phyloP scores from a whole-genome alignment of 1,140 invertebrate genomes.

The Euwallacea similis region DNA sequence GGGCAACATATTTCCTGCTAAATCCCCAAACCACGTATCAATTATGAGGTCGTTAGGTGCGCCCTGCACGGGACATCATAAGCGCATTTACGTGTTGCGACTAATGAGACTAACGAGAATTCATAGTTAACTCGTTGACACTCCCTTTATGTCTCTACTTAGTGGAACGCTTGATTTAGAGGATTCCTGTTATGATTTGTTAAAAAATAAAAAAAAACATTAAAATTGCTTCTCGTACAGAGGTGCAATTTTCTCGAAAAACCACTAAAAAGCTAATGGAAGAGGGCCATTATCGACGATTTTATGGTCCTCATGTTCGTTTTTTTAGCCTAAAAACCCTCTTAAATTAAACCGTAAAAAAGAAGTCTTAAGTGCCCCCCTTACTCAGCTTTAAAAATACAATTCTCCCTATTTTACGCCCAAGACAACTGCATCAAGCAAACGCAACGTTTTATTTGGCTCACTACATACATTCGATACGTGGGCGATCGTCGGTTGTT shows the following conservation, averaged over 20 bases:
- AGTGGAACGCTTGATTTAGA: background rate
- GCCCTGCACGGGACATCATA: constrained; percentile 29
- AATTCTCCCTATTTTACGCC: background rate
- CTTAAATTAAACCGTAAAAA: constrained; percentile 2
- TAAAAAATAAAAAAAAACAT: constrained; percentile 1
- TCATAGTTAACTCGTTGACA: constrained; percentile 31
- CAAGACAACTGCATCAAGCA: constrained; percentile 2
- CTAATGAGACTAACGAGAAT: constrained; percentile 34
- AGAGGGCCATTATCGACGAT: background rate
- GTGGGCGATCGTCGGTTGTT: background rate
- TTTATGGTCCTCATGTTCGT: background rate
- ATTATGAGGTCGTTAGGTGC: constrained; percentile 29
- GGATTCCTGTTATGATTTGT: background rate
- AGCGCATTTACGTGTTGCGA: constrained; percentile 35
- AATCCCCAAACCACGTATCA: constrained; percentile 31
- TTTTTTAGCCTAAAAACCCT: background rate
- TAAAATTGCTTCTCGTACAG: background rate
- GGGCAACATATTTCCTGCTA: constrained; percentile 9
- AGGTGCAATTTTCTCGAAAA: too few relatives aligned
- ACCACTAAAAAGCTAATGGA: background rate
- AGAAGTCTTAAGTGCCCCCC: background rate
- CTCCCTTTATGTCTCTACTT: background rate
- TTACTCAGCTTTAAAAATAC: background rate
- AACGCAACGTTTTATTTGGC: constrained; percentile 4
- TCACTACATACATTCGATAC: constrained; percentile 14